Conservation (phyloP, 2,113 vertebrate genomes). For the Meleagris gallopavo region DNA sequence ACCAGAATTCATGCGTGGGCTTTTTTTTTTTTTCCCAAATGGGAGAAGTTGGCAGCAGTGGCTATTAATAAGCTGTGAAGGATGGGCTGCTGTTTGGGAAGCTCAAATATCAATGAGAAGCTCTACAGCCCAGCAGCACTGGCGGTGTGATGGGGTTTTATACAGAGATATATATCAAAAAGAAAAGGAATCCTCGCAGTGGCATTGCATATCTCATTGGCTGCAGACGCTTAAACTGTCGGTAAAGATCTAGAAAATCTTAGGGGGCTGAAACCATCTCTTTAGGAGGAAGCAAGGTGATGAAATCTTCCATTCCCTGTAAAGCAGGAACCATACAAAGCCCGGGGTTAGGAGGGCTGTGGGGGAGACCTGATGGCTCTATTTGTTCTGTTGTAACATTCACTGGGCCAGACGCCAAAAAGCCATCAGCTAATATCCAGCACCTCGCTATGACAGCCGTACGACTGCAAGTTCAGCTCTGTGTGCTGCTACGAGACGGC, state of each 20-base stretch:
- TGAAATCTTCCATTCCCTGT: background rate
- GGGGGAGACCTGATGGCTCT: background rate
- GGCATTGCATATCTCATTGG: background rate
- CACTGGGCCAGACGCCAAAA: background rate
- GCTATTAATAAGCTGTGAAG: background rate
- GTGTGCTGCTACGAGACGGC: background rate
- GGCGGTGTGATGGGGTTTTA: background rate
- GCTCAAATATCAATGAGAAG: background rate
- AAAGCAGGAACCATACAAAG: fast-evolving
- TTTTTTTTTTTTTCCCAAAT: background rate
- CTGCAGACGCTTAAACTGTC: background rate
- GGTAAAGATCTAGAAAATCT: background rate
- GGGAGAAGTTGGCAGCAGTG: background rate
- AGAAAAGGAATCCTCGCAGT: background rate
- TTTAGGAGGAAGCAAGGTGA: background rate
- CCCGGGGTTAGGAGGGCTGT: background rate
- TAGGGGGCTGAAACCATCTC: background rate
- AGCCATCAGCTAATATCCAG: background rate
- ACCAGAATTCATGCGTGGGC: background rate
- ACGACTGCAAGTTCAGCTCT: background rate
- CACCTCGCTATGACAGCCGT: background rate
- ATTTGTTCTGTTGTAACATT: background rate
- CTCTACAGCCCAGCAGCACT: background rate
- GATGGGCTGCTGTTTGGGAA: background rate
- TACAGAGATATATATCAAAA: background rate